Evolutionary conservation across 2,888 invertebrate genomes (phyloP), one percentile per base, ranked within the genome.

Genomic region (Electrophaes corylata): DNA sequence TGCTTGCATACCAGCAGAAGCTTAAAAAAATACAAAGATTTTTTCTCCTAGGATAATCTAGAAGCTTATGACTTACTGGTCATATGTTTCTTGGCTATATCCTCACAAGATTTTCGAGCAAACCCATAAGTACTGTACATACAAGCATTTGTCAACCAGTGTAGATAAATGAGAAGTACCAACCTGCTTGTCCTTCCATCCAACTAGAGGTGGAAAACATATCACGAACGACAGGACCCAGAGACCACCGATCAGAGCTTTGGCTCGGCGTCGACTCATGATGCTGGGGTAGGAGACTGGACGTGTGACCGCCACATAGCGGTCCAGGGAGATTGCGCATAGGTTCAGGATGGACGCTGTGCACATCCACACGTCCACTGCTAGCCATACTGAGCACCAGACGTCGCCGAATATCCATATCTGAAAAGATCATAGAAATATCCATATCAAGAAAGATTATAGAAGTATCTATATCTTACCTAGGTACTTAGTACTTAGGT

Each of bases 311-410:
- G 99, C 99, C 73, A 99, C 96, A 92, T 99, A 99, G 86, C 99
- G 94, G 91, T 97, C 97, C 79, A 99, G 92, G 12, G 98, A 98
- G 80, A 99, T 99, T 73, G 98, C 98, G 82, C 98, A 98, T 53
- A 99, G 94, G 88, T 99, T 99, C 71, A 99, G 93, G 75, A 99
- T 99, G 72, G 98, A 98, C 0, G 99, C 98, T 0, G 99, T 99
- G 91, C 98, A 99, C 96, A 99, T 96, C 98, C 98, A 98, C 10
- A 99, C 99, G 87, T 99, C 99, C 56, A 98, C 95, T 0, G 99
- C 98, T 64, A 99, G 92, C 99, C 99, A 99, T 67, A 98, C 95
- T 61, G 97, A 96, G 90, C 99, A 99, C 98, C 98, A 98, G 41
- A 97, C 93, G 84, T 96, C 96, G 47, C 99, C 98, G 83, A 98